Evolutionary conservation across 2,113 vertebrate species (phyloP), one percentile per base, ranked within the genome.

Genomic region (Callopanchax toddi): DNA sequence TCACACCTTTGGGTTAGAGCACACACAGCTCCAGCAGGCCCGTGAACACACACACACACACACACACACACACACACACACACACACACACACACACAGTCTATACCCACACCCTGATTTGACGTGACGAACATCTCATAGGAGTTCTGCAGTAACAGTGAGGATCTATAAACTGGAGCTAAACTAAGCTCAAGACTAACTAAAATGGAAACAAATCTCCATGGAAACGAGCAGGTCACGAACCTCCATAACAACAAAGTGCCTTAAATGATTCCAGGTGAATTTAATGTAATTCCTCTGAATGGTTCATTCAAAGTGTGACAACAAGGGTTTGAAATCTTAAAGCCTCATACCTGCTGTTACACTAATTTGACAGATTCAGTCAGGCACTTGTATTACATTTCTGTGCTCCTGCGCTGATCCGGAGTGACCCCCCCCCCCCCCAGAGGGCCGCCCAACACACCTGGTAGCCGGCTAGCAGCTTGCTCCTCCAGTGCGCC

Each of bases 401-500:
- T 67, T 67, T 51, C 61, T 2, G 15, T 50, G 59, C 39, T 67
- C 40, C 50, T 0, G 12, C 70, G 61, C 51, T 74, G 73, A 85
- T 83, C 45, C 18, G 65, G 23, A 75, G 66, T 17, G 69, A 80
- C 78, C 70, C 39, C 50, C 71, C 64, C 56, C 21, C 49, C 60
- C 61, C 60, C 18, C 36, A 7, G 2, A 15, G 59, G 74, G 60
- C 56, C 22, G 5, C 42, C 37, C 29, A 74, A 75, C 91, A 65
- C 77, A 98, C 97, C 95, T 99, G 97, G 90, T 99, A 99, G 84
- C 95, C 96, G 57, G 95, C 95, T 0, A 98, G 94, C 62, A 99
- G 95, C 77, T 98, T 99, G 93, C 96, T 99, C 88, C 96, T 97
- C 97, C 97, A 99, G 84, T 98, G 94, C 12, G 95, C 94, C 89